Percentiles rank a stretch among this genome's conserved stretches.
phyloP scores from a whole-genome alignment of 2,888 invertebrate genomes.

The Trachelus iudaicus region DNA sequence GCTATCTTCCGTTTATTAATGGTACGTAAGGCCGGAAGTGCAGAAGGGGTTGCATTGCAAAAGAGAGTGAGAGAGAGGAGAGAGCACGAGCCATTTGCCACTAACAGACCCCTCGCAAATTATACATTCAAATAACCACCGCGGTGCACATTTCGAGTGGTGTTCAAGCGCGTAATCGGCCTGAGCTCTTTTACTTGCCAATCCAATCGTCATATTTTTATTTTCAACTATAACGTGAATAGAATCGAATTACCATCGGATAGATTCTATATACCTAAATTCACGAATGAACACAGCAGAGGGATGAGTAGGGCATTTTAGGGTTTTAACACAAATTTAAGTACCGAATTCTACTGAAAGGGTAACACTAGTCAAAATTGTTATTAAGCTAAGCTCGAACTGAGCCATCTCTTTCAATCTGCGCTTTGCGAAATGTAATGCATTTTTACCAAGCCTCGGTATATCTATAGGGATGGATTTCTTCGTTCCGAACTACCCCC shows the following conservation, averaged over 20 bases:
- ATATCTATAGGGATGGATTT: neutral
- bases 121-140: neutral
- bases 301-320: neutral
- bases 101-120: neutral
- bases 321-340: slow-evolving; percentile 10
- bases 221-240: neutral
- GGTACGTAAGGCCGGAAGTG: slow-evolving; percentile 1
- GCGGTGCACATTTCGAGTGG: neutral
- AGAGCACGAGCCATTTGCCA: neutral
- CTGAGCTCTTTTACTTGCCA: neutral
- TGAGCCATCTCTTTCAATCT: slow-evolving; percentile 19
- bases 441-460: slow-evolving; percentile 7
- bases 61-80: slow-evolving; percentile 15
- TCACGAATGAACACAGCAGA: neutral
- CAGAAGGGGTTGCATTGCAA: slow-evolving; percentile 8
- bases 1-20: slow-evolving; percentile 7
- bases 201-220: neutral
- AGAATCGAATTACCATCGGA: neutral
- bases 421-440: neutral
- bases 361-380: slow-evolving; percentile 1
- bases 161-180: neutral
- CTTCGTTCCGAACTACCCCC: neutral
- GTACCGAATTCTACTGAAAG: slow-evolving; percentile 4
- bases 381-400: slow-evolving; percentile 11
- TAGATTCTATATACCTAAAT: neutral